A percentile compares a stretch with the other conserved stretches of the same genome.
Evolutionary conservation across 2,113 vertebrate genomes (phyloP).

Genomic region (Oryzias javanicus): DNA sequence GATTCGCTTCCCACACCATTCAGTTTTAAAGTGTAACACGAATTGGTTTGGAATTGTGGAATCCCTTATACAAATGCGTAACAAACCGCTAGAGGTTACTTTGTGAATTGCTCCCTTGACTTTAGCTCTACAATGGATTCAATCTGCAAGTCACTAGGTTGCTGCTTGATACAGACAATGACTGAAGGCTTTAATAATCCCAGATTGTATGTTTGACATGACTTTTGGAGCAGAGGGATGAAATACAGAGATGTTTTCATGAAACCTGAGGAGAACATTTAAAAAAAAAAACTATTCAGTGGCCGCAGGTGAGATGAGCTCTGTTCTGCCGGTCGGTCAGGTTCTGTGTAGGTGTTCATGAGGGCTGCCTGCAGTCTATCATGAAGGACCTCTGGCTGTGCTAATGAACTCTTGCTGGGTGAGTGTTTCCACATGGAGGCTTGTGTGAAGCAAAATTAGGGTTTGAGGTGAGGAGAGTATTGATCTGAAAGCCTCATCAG

Average conservation of each 20-base stretch:
- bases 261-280: constrained; percentile 50
- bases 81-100: too few species aligned
- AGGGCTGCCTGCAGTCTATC: constrained; percentile 58
- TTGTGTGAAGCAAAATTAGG: constrained; percentile 48
- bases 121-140: too few species aligned
- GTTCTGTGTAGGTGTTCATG: constrained; percentile 51
- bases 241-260: constrained; percentile 36
- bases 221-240: constrained; percentile 44
- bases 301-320: constrained; percentile 58
- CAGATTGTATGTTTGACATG: constrained; percentile 42
- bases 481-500: constrained; percentile 67
- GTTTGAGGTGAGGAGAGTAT: constrained; percentile 60
- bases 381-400: constrained; percentile 50
- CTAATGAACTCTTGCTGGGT: constrained; percentile 60
- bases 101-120: too few species aligned
- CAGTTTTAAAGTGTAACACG: too few species aligned
- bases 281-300: constrained; percentile 34
- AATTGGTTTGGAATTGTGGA: too few species aligned
- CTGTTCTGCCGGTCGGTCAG: constrained; percentile 27
- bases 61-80: too few species aligned
- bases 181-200: constrained; percentile 34
- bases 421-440: constrained; percentile 5
- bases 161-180: background rate
- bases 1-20: too few species aligned
- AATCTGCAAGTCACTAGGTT: too few species aligned